These are phyloP conservation scores for Cavia porcellus DNA, from an alignment of 2,113 vertebrate genomes.

Conservation along the genomic window DNA sequence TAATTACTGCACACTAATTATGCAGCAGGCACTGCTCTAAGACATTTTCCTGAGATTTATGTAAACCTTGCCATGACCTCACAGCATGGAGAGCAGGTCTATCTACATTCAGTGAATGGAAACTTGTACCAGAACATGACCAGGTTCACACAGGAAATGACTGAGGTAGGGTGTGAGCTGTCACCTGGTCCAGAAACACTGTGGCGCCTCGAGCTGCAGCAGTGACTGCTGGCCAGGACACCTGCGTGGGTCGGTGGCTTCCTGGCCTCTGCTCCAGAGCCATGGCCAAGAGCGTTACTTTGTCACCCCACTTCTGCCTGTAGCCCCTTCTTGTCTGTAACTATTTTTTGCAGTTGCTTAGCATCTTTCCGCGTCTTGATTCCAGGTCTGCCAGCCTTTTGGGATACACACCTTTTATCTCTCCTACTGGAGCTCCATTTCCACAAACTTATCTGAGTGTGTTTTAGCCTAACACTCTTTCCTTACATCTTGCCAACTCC, in stretches of 20 bases:
- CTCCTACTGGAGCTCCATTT: background rate
- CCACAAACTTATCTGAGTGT: background rate
- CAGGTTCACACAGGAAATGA: background rate
- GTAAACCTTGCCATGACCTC: background rate
- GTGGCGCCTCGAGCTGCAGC: accelerated
- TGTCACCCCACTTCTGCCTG: background rate
- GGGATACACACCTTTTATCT: background rate
- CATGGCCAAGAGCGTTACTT: background rate
- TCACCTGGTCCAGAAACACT: background rate
- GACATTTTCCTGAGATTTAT: background rate
- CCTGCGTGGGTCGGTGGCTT: background rate
- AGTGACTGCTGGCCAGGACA: accelerated
- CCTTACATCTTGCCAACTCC: background rate
- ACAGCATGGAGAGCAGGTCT: background rate
- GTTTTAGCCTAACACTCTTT: background rate
- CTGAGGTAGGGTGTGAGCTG: background rate
- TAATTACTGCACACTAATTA: background rate
- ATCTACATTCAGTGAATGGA: background rate
- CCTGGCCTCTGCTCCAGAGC: background rate
- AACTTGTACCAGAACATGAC: background rate
- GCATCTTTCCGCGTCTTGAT: background rate
- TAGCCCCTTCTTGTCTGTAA: background rate
- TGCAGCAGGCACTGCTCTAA: background rate
- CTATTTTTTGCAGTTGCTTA: background rate
- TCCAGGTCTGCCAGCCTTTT: background rate